phyloP scores from a whole-genome alignment of 2,888 invertebrate genomes.

The Chrysomela aeneicollis region DNA sequence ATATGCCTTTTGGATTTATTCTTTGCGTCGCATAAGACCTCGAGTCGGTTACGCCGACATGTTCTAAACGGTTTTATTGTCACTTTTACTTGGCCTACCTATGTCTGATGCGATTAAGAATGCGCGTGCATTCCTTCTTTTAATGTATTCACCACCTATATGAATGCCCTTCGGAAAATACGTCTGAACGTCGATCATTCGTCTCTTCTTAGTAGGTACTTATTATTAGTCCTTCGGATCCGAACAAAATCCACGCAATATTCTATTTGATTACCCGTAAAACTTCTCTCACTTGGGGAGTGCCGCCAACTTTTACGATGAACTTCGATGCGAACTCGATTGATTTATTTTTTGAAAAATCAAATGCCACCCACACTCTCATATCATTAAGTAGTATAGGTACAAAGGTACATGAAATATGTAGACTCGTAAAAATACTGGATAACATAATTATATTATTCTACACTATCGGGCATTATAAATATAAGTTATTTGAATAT shows the following conservation, averaged over 20 bases:
- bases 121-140: conserved; percentile 9
- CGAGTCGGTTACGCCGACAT: not conserved
- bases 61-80: conserved; percentile 21
- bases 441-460: not conserved
- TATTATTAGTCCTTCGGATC: too few relatives aligned
- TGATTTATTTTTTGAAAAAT: too few relatives aligned
- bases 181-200: not conserved
- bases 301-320: too few relatives aligned
- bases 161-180: conserved; percentile 11
- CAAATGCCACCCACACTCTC: too few relatives aligned
- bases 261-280: too few relatives aligned
- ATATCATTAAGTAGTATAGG: too few relatives aligned
- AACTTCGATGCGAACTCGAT: too few relatives aligned
- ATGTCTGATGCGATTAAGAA: not conserved
- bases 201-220: not conserved
- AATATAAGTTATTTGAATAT: not conserved
- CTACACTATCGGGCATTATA: not conserved
- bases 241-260: not conserved
- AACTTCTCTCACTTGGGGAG: too few relatives aligned
- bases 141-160: conserved; percentile 6
- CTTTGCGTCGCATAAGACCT: conserved; percentile 1
- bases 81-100: conserved; percentile 33
- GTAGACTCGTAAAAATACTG: too few relatives aligned
- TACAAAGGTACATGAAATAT: too few relatives aligned
- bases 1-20: conserved; percentile 13